Percentiles rank a stretch among this genome's conserved stretches.
These are phyloP conservation scores for Meiosimyza decipiens DNA, from an alignment of 2,888 invertebrate genomes.

Conservation along the genomic window DNA sequence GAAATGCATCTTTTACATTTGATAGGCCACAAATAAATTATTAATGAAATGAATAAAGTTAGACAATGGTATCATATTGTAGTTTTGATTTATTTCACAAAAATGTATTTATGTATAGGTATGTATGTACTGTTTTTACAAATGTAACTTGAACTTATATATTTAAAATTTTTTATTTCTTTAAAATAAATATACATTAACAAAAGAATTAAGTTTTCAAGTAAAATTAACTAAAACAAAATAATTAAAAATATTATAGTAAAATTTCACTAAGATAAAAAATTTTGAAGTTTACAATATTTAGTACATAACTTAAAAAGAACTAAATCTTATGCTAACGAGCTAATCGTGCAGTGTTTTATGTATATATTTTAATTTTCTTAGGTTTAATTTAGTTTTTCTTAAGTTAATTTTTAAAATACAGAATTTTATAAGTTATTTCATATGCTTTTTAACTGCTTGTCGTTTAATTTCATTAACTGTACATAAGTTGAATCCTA, in stretches of 20 bases:
- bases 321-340: neutral
- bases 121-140: constrained; percentile 35
- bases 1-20: too few relatives aligned
- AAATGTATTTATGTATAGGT: constrained; percentile 27
- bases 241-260: too few relatives aligned
- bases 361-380: constrained; percentile 25
- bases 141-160: constrained; percentile 18
- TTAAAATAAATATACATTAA: neutral
- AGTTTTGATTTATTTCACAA: constrained; percentile 33
- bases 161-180: constrained; percentile 31
- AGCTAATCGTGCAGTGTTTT: constrained; percentile 8
- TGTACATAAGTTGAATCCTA: constrained; percentile 63
- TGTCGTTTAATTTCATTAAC: constrained; percentile 46
- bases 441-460: neutral
- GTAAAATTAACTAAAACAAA: too few relatives aligned
- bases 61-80: neutral
- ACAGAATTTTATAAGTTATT: constrained; percentile 30
- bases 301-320: constrained; percentile 35
- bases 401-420: constrained; percentile 24
- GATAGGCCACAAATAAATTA: too few relatives aligned
- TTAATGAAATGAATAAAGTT: too few relatives aligned
- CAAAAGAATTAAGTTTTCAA: too few relatives aligned
- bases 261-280: too few relatives aligned
- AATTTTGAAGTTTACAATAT: too few relatives aligned
- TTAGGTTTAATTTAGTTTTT: constrained; percentile 25